Evolutionary conservation across 2,888 invertebrate genomes (phyloP).

Genomic region (Craniophora ligustri): DNA sequence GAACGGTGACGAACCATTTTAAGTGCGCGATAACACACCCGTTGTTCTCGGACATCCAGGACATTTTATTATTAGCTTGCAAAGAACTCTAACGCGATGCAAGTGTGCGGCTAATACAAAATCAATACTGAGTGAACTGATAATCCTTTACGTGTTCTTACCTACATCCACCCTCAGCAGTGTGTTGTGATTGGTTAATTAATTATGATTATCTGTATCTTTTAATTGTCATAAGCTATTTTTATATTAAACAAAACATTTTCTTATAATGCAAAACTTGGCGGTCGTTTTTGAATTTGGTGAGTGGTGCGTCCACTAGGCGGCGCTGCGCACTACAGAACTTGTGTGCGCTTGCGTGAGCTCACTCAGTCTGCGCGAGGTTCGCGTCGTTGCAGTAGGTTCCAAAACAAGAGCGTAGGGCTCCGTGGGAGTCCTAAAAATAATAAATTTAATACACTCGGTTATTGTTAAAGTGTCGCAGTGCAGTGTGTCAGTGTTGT

Average conservation of each 20-base stretch:
- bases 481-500: conserved; percentile 68
- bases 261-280: conserved; percentile 61
- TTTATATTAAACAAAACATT: conserved; percentile 27
- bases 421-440: conserved; percentile 62
- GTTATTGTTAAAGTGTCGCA: conserved; percentile 66
- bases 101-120: conserved; percentile 71
- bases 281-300: conserved; percentile 78
- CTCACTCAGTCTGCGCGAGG: conserved; percentile 73
- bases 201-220: conserved; percentile 8
- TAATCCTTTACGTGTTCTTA: conserved; percentile 36
- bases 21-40: conserved; percentile 83
- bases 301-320: conserved; percentile 59
- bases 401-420: conserved; percentile 71
- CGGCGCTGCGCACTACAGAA: conserved; percentile 60
- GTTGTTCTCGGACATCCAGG: conserved; percentile 58
- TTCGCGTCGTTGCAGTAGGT: conserved; percentile 75
- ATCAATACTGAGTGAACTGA: conserved; percentile 72
- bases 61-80: conserved; percentile 52
- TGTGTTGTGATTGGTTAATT: conserved; percentile 12
- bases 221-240: conserved; percentile 4
- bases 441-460: conserved; percentile 49
- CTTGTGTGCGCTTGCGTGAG: conserved; percentile 74
- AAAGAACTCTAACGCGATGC: conserved; percentile 53
- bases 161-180: conserved; percentile 13
- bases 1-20: conserved; percentile 84